These are phyloP conservation scores for Pagetopsis macropterus DNA, from an alignment of 2,797 vertebrate genomes.

Conservation along the genomic window DNA sequence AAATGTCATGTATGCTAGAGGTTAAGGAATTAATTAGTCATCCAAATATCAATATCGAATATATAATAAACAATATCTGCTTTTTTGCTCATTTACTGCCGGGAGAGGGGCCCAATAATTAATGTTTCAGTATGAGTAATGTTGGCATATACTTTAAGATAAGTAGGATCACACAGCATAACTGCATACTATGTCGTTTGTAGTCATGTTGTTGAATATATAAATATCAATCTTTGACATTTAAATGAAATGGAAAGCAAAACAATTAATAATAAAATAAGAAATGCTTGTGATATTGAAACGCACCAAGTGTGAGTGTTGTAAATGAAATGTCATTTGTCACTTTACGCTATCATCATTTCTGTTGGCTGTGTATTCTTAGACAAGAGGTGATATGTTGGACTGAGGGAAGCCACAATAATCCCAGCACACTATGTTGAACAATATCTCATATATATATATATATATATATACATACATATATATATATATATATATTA, in stretches of 20 bases:
- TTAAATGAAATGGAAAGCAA: constrained; percentile 14
- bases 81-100: constrained; percentile 10
- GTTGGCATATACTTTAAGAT: constrained; percentile 4
- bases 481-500: constrained; percentile 2
- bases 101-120: constrained; percentile 2
- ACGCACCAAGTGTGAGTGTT: constrained; percentile 12
- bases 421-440: constrained; percentile 51
- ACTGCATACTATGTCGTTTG: constrained; percentile 3
- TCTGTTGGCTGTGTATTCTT: constrained; percentile 83
- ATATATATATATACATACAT: no score
- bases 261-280: constrained; percentile 14
- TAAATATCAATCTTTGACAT: constrained; percentile 16
- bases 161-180: background rate
- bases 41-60: constrained; percentile 4
- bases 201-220: constrained; percentile 19
- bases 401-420: constrained; percentile 60
- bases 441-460: constrained; percentile 40
- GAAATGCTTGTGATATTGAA: constrained; percentile 9
- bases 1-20: background rate
- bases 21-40: background rate
- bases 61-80: constrained; percentile 10
- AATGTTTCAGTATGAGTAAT: background rate
- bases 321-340: constrained; percentile 10
- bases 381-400: constrained; percentile 80
- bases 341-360: constrained; percentile 68